These are phyloP conservation scores for Oriolus oriolus DNA, from an alignment of 2,113 vertebrate genomes.

Conservation along the genomic window DNA sequence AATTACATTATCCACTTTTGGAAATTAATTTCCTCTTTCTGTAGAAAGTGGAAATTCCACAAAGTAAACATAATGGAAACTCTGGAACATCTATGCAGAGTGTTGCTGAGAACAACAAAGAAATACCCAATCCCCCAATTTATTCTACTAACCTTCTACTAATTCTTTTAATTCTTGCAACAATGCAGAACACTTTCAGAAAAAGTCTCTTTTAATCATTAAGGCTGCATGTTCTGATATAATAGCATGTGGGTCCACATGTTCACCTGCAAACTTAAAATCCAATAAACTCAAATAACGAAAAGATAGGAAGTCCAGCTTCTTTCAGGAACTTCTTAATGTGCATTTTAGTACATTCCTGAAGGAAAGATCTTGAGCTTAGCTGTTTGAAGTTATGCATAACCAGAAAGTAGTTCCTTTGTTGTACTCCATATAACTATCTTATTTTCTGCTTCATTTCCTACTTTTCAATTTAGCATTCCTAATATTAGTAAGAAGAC, in stretches of 20 bases:
- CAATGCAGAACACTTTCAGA: not conserved
- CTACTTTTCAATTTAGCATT: not conserved
- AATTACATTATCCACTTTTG: not conserved
- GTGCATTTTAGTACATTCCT: not conserved
- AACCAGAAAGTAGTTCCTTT: not conserved
- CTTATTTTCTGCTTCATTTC: conserved; percentile 3
- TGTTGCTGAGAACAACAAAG: not conserved
- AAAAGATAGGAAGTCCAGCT: not conserved
- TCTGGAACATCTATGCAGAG: not conserved
- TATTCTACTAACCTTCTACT: not conserved
- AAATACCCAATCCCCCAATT: not conserved
- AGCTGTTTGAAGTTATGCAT: not conserved
- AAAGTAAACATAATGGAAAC: not conserved
- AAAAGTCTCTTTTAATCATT: not conserved
- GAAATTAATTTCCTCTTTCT: not conserved
- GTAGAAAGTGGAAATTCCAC: not conserved
- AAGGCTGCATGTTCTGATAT: not conserved
- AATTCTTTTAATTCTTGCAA: not conserved
- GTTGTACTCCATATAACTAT: not conserved
- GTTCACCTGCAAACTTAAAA: not conserved
- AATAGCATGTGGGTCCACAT: not conserved
- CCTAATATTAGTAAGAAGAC: not conserved
- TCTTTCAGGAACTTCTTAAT: not conserved
- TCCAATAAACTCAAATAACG: not conserved
- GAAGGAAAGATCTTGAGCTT: not conserved